Percentiles rank a stretch among this genome's conserved stretches.
Conservation (phyloP, 2,113 vertebrate species). For the Poeciliopsis prolifica region DNA sequence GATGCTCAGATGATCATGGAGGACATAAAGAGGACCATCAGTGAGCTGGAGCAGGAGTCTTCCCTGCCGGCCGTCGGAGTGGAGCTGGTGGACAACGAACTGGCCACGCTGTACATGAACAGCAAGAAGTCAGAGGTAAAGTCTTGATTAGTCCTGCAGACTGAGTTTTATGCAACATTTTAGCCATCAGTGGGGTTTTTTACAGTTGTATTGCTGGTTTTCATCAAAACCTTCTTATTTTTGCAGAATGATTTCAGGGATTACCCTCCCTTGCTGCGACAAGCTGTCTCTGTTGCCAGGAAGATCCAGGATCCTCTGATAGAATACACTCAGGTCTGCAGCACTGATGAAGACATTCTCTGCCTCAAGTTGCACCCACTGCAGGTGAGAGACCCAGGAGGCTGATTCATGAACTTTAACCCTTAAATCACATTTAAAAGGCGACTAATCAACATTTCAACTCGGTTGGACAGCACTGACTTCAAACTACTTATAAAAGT, state of each 20-base stretch:
- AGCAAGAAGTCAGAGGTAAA: constrained; percentile 97
- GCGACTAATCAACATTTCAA: too few relatives aligned
- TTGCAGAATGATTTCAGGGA: constrained; percentile 78
- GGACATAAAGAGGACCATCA: constrained; percentile 93
- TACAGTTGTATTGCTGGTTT: neutral
- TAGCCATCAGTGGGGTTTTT: neutral
- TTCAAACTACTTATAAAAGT: too few relatives aligned
- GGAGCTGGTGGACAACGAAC: constrained; percentile 94
- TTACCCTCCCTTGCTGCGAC: constrained; percentile 93
- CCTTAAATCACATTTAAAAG: too few relatives aligned
- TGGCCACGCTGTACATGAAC: constrained; percentile 97
- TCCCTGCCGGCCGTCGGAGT: constrained; percentile 93
- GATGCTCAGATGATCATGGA: constrained; percentile 98
- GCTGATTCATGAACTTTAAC: neutral
- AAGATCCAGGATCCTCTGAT: constrained; percentile 96
- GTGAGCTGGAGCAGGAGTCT: constrained; percentile 95
- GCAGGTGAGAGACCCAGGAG: constrained; percentile 82
- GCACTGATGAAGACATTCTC: constrained; percentile 94
- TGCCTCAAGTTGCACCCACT: constrained; percentile 96
- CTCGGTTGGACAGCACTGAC: too few relatives aligned
- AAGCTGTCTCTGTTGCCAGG: constrained; percentile 94
- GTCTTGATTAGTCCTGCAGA: neutral
- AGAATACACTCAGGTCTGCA: constrained; percentile 97
- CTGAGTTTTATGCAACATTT: neutral
- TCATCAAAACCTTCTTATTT: neutral